phyloP scores from a whole-genome alignment of 2,888 invertebrate species.

The Heteropelma amictum region DNA sequence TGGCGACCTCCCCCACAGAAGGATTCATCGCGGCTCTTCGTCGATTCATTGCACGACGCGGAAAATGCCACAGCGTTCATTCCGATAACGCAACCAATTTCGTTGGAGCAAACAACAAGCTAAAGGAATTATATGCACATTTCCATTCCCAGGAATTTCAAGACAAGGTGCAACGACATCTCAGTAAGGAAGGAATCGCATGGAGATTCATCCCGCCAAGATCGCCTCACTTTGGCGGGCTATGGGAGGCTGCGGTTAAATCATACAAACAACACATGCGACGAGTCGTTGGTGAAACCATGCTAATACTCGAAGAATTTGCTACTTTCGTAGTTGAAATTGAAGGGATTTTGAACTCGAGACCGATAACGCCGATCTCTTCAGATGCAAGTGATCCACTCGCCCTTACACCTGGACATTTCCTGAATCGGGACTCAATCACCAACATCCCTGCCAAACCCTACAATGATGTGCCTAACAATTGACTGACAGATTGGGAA shows the following conservation, averaged over 20 bases:
- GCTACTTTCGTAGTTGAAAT: conserved; percentile 8
- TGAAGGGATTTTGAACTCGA: conserved; percentile 29
- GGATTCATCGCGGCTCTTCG: conserved; percentile 57
- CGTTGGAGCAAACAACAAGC: conserved; percentile 53
- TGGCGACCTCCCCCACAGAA: conserved; percentile 54
- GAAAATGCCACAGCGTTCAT: conserved; percentile 50
- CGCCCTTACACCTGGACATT: conserved; percentile 25
- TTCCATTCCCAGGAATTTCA: not conserved
- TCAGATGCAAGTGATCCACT: conserved; percentile 21
- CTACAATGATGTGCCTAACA: not conserved
- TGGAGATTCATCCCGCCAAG: conserved; percentile 26
- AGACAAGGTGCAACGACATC: too few species aligned
- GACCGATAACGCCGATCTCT: conserved; percentile 9
- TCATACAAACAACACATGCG: conserved; percentile 8
- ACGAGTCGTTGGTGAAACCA: not conserved
- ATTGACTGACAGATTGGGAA: conserved; percentile 11
- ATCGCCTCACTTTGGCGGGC: conserved; percentile 20
- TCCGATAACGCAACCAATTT: conserved; percentile 64
- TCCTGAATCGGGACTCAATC: conserved; percentile 24
- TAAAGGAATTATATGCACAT: conserved; percentile 30
- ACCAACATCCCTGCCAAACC: conserved; percentile 2
- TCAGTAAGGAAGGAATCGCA: not conserved
- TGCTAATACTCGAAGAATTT: conserved; percentile 4
- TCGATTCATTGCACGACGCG: conserved; percentile 59
- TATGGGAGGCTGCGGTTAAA: conserved; percentile 31